Conservation (phyloP, 2,113 vertebrate species). For the Diadophis punctatus region DNA sequence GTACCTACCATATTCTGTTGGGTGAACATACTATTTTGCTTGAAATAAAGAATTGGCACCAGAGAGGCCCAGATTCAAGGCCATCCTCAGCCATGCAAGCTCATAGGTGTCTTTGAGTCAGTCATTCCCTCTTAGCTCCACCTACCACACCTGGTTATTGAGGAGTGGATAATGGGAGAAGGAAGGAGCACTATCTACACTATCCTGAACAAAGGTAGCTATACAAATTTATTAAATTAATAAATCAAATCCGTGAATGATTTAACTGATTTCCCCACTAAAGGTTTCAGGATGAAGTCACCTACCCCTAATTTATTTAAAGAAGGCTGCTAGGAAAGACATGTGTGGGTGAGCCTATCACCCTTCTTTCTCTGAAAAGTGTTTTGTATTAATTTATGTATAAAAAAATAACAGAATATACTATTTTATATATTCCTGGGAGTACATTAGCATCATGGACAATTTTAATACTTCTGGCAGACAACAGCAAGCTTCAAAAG, state of each 20-base stretch:
- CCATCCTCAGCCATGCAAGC: background rate
- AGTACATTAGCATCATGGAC: background rate
- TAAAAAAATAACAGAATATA: background rate
- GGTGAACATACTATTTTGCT: background rate
- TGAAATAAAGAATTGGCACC: background rate
- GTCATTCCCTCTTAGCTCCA: background rate
- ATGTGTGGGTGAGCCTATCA: background rate
- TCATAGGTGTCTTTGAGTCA: background rate
- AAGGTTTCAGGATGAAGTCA: background rate
- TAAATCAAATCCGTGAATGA: background rate
- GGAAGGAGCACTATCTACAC: background rate
- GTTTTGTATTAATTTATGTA: slow-evolving; percentile 26
- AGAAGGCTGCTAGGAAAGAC: background rate
- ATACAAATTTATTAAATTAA: background rate
- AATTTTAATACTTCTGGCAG: slow-evolving; percentile 14
- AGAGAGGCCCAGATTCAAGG: background rate
- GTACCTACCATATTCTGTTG: background rate
- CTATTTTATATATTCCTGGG: slow-evolving; percentile 14
- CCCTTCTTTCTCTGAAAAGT: background rate
- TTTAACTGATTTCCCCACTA: background rate
- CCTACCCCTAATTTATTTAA: background rate
- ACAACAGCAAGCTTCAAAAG: background rate
- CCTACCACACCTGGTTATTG: background rate
- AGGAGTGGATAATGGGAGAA: background rate
- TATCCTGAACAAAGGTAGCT: background rate